These are phyloP conservation scores for Drosophila hydei DNA, from an alignment of 1,140 invertebrate genomes.

Conservation along the genomic window DNA sequence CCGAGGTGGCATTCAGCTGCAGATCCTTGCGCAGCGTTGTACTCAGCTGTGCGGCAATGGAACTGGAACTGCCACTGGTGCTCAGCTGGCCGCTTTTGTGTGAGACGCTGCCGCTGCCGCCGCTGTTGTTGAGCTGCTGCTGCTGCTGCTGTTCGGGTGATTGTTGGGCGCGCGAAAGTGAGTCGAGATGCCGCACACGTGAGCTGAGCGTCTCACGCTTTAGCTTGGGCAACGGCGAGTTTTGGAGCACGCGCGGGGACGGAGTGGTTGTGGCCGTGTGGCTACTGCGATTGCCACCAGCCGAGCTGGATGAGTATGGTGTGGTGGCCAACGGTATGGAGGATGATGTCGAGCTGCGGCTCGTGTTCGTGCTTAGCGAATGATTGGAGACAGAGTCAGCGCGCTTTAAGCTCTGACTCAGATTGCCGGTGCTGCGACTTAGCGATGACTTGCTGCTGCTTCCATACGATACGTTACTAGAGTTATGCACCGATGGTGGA, in stretches of 20 bases:
- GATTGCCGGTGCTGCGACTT: slow-evolving; percentile 84
- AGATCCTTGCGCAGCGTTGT: slow-evolving; percentile 76
- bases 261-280: slow-evolving; percentile 79
- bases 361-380: slow-evolving; percentile 75
- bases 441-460: slow-evolving; percentile 79
- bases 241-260: slow-evolving; percentile 80
- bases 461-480: slow-evolving; percentile 84
- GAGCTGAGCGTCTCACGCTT: slow-evolving; percentile 87
- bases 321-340: slow-evolving; percentile 81
- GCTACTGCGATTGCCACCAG: slow-evolving; percentile 60
- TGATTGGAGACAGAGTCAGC: slow-evolving; percentile 84
- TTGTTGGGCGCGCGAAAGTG: slow-evolving; percentile 81
- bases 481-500: slow-evolving; percentile 76
- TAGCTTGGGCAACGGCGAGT: slow-evolving; percentile 85
- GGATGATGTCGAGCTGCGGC: slow-evolving; percentile 78
- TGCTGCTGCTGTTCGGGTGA: slow-evolving; percentile 51
- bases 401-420: slow-evolving; percentile 82
- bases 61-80: slow-evolving; percentile 53
- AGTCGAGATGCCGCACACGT: slow-evolving; percentile 85
- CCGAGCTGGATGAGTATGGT: slow-evolving; percentile 67
- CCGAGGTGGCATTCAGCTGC: slow-evolving; percentile 52
- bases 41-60: slow-evolving; percentile 73
- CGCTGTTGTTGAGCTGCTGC: slow-evolving; percentile 51
- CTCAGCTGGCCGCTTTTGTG: slow-evolving; percentile 16
- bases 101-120: slow-evolving; percentile 27